Conservation (phyloP, 2,113 vertebrate species). For the Phrynosoma blainvillii region DNA sequence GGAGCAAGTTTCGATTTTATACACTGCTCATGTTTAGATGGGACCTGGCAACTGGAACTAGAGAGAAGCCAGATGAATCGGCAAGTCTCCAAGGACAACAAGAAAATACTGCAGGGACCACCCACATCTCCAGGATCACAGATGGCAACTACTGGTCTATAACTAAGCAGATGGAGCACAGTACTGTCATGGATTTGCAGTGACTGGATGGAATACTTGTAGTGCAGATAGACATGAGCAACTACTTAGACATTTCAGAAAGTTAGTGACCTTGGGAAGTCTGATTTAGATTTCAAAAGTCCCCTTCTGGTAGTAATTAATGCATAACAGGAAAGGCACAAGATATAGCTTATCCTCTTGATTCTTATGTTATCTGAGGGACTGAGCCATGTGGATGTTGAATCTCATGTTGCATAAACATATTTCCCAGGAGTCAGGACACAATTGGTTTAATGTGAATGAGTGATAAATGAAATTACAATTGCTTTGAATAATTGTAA, state of each 20-base stretch:
- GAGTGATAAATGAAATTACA: background rate
- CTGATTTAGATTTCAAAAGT: slow-evolving; percentile 23
- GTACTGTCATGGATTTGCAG: slow-evolving; percentile 54
- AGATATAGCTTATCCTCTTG: slow-evolving; percentile 33
- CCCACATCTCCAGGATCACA: slow-evolving; percentile 56
- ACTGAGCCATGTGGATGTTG: background rate
- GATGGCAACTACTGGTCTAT: slow-evolving; percentile 65
- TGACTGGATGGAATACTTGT: slow-evolving; percentile 48
- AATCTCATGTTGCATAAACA: background rate
- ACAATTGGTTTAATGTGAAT: slow-evolving; percentile 7
- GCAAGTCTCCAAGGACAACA: slow-evolving; percentile 54
- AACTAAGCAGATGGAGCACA: slow-evolving; percentile 67
- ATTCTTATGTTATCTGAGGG: background rate
- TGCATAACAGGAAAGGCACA: slow-evolving; percentile 42
- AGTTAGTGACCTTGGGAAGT: slow-evolving; percentile 11
- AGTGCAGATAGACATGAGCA: slow-evolving; percentile 35
- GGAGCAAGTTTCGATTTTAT: background rate
- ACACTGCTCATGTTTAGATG: slow-evolving; percentile 43
- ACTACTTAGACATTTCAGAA: slow-evolving; percentile 42
- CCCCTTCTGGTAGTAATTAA: slow-evolving; percentile 41
- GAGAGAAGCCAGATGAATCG: slow-evolving; percentile 55
- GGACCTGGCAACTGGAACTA: slow-evolving; percentile 62
- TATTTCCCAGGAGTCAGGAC: background rate
- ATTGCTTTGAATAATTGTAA: slow-evolving; percentile 1
- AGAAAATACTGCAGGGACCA: slow-evolving; percentile 45